phyloP scores from a whole-genome alignment of 2,797 vertebrate species.

The Petrocephalus sullivani region DNA sequence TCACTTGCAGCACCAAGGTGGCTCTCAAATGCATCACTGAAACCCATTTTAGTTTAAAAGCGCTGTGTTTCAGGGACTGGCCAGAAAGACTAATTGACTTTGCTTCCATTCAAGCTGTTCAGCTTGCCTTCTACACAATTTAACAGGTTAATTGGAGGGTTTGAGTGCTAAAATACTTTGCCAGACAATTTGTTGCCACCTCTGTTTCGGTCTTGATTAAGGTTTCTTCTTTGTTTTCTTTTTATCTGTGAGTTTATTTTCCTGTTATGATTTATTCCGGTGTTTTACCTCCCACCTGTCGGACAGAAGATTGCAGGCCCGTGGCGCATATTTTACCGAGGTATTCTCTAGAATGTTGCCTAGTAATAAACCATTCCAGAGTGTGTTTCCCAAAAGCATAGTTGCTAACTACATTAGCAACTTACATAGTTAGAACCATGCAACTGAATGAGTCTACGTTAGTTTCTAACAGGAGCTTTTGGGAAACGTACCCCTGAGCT shows the following conservation, averaged over 20 bases:
- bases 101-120: conserved; percentile 14
- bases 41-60: conserved; percentile 26
- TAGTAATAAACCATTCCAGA: not conserved
- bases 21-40: not conserved
- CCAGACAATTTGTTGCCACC: not conserved
- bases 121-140: conserved; percentile 12
- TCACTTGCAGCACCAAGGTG: conserved; percentile 10
- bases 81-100: conserved; percentile 16
- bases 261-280: not conserved
- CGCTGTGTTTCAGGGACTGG: conserved; percentile 5
- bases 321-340: not conserved
- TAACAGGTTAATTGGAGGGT: conserved; percentile 17
- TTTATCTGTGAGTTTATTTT: not conserved
- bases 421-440: too few species aligned
- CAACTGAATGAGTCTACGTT: too few species aligned
- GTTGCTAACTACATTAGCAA: too few species aligned
- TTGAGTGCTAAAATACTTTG: conserved; percentile 10
- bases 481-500: not conserved
- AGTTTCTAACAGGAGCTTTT: too few species aligned
- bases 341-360: not conserved
- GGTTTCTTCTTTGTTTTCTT: not conserved
- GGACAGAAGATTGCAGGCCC: not conserved
- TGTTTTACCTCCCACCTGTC: not conserved
- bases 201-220: not conserved
- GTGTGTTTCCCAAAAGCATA: too few species aligned